These are phyloP conservation scores for Pomatorhinus ruficollis DNA, from an alignment of 2,113 vertebrate species.

Conservation along the genomic window DNA sequence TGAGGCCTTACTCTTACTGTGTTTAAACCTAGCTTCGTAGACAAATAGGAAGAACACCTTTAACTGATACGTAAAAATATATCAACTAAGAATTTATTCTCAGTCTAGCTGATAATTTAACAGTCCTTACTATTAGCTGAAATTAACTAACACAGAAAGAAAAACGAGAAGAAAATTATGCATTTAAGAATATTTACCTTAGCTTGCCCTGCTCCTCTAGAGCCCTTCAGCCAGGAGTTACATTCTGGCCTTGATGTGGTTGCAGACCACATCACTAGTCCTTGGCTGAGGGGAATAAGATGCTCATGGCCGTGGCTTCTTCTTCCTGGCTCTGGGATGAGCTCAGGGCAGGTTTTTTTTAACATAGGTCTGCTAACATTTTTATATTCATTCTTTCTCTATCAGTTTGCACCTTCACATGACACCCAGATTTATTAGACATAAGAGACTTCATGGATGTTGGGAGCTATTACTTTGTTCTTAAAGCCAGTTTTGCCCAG, in stretches of 20 bases:
- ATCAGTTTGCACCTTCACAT: background rate
- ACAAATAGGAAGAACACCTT: background rate
- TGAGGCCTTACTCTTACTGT: background rate
- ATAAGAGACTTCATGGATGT: accelerated
- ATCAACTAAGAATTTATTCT: background rate
- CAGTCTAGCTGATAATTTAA: background rate
- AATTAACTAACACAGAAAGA: background rate
- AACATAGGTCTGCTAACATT: accelerated
- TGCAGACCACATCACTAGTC: background rate
- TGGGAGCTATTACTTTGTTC: background rate
- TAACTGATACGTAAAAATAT: background rate
- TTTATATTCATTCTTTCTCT: background rate
- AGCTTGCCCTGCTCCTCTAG: background rate
- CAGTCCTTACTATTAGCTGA: background rate
- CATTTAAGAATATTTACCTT: background rate
- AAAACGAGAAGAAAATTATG: accelerated
- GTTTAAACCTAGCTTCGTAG: background rate
- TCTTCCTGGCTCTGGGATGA: background rate
- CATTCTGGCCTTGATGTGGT: too few relatives aligned
- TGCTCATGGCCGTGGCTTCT: background rate
- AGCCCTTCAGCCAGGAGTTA: background rate
- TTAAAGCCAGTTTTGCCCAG: background rate
- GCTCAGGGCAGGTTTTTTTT: background rate
- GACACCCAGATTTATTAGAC: background rate
- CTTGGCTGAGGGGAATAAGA: background rate